A percentile compares a stretch with the other conserved stretches of the same genome.
These are phyloP conservation scores for Tetragonula carbonaria DNA, from an alignment of 2,888 invertebrate genomes.

Conservation along the genomic window DNA sequence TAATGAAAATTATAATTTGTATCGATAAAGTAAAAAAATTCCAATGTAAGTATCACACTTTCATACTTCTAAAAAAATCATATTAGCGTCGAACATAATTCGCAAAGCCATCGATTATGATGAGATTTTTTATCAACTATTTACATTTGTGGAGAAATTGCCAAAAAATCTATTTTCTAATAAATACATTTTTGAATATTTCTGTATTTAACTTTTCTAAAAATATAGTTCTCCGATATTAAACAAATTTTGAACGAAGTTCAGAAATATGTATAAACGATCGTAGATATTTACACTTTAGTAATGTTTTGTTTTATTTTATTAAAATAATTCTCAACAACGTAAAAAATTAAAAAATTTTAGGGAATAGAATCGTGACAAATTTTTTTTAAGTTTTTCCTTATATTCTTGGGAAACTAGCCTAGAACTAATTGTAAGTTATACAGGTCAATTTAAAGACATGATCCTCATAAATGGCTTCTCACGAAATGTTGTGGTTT, in stretches of 20 bases:
- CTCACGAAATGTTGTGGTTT: slow-evolving; percentile 79
- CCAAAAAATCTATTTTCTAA: slow-evolving; percentile 20
- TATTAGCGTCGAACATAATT: slow-evolving; percentile 28
- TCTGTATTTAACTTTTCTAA: not conserved
- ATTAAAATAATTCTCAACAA: not conserved
- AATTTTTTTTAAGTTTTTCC: not conserved
- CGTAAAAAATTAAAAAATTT: not conserved
- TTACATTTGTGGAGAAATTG: slow-evolving; percentile 16
- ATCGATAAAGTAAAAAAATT: slow-evolving; percentile 26
- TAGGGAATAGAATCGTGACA: not conserved
- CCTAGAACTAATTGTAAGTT: slow-evolving; percentile 20
- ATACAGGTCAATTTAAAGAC: slow-evolving; percentile 48
- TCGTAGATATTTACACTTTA: not conserved
- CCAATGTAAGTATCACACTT: slow-evolving; percentile 12
- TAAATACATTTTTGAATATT: not conserved
- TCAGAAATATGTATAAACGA: not conserved
- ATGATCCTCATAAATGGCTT: slow-evolving; percentile 59
- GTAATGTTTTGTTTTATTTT: not conserved
- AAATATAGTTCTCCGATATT: not conserved
- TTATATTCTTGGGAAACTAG: slow-evolving; percentile 10
- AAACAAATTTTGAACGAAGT: not conserved
- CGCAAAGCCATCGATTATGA: slow-evolving; percentile 44
- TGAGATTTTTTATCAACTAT: slow-evolving; percentile 53
- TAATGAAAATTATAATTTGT: not conserved
- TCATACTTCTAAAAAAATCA: slow-evolving; percentile 2